Conservation (phyloP, 2,888 invertebrate genomes). For the Leucophenga montana region DNA sequence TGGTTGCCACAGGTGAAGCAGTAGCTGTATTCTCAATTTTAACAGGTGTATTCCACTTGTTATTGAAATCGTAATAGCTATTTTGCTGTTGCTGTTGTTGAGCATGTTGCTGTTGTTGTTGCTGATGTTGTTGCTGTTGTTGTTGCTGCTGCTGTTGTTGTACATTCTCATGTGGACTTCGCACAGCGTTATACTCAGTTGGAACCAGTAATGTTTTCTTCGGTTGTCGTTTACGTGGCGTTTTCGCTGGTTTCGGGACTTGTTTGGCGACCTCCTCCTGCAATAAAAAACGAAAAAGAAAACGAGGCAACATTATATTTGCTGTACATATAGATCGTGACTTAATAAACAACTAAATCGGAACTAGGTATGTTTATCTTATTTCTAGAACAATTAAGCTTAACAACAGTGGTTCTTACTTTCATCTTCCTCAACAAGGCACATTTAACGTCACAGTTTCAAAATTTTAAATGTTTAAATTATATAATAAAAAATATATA, state of each 20-base stretch:
- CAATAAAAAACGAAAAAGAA: conserved; percentile 43
- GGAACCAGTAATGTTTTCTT: conserved; percentile 69
- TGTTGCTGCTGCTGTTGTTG: conserved; percentile 64
- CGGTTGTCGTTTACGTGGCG: conserved; percentile 71
- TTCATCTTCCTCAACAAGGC: conserved; percentile 58
- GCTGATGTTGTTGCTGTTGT: conserved; percentile 74
- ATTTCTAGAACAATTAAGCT: conserved; percentile 20
- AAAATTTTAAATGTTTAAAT: conserved; percentile 53
- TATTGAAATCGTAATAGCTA: conserved; percentile 87
- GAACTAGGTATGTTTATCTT: not conserved
- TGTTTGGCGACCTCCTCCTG: conserved; percentile 67
- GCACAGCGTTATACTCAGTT: conserved; percentile 63
- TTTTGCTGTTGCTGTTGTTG: conserved; percentile 72
- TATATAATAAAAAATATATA: conserved; percentile 28
- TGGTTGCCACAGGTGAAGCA: conserved; percentile 66
- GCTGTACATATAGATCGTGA: not conserved
- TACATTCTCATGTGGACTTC: conserved; percentile 63
- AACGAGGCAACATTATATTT: conserved; percentile 3
- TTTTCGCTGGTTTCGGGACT: conserved; percentile 68
- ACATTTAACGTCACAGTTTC: conserved; percentile 69
- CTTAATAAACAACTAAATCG: no score
- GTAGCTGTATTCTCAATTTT: conserved; percentile 69
- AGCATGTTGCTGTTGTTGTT: conserved; percentile 75
- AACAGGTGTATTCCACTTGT: conserved; percentile 83
- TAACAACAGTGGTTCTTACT: conserved; percentile 42